Conservation (phyloP, 1,140 invertebrate species). For the Lerema accius region DNA sequence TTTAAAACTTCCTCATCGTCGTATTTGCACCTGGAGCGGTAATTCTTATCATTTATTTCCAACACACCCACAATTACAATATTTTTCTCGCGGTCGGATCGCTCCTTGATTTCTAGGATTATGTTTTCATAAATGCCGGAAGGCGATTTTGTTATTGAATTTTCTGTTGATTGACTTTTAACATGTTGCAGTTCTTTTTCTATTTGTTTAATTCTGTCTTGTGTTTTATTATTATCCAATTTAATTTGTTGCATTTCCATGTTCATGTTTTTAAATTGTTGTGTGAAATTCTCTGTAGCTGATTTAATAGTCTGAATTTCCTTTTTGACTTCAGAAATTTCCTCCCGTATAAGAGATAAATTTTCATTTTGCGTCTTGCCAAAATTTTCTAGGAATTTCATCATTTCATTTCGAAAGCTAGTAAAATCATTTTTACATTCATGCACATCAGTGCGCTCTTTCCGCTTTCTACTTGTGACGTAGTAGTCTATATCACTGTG, state of each 20-base stretch:
- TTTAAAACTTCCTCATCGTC: constrained; percentile 19
- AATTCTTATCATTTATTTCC: constrained; percentile 39
- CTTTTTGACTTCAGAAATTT: constrained; percentile 37
- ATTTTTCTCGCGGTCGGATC: constrained; percentile 39
- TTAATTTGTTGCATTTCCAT: constrained; percentile 37
- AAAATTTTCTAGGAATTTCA: constrained; percentile 2
- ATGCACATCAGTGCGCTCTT: background rate
- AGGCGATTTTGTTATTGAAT: constrained; percentile 24
- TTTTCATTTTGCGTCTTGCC: constrained; percentile 1
- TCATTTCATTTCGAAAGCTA: constrained; percentile 1
- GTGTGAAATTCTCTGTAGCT: constrained; percentile 24
- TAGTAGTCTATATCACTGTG: constrained; percentile 1
- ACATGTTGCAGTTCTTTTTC: constrained; percentile 22
- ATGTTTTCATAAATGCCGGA: background rate
- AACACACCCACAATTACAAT: constrained; percentile 41
- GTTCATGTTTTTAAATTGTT: constrained; percentile 9
- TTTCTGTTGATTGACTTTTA: background rate
- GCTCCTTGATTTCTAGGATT: constrained; percentile 32
- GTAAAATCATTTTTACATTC: constrained; percentile 1
- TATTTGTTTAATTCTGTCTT: constrained; percentile 31
- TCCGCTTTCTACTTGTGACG: background rate
- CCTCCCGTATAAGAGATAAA: constrained; percentile 11
- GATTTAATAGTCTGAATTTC: constrained; percentile 36
- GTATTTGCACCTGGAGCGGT: constrained; percentile 1
- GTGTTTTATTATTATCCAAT: constrained; percentile 8